phyloP scores from a whole-genome alignment of 2,797 vertebrate genomes.

The Pseudocheirus occidentalis region DNA sequence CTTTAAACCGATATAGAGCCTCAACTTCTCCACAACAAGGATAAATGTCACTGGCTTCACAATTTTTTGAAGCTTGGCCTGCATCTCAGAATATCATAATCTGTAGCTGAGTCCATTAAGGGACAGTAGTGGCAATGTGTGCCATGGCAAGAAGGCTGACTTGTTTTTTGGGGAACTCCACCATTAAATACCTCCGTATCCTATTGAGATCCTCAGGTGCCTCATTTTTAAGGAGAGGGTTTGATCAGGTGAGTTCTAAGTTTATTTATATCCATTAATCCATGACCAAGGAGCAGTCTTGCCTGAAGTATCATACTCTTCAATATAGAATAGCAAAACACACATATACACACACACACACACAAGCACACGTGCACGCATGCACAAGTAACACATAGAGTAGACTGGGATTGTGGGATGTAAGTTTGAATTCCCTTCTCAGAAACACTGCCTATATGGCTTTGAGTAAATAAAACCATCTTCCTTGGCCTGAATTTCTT shows the following conservation, averaged over 20 bases:
- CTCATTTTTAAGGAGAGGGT: too few species aligned
- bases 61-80: neutral
- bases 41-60: neutral
- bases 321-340: neutral
- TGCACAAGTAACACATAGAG: neutral
- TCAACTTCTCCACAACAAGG: constrained; percentile 8
- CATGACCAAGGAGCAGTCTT: neutral
- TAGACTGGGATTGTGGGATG: neutral
- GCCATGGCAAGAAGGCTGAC: neutral
- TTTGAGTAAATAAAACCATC: neutral
- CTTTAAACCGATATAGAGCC: neutral
- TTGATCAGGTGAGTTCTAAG: neutral
- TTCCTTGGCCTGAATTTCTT: neutral
- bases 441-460: neutral
- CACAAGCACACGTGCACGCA: neutral
- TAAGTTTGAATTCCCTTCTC: neutral
- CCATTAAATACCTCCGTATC: neutral
- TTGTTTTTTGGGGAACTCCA: neutral
- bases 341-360: neutral
- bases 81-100: neutral
- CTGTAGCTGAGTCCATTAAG: neutral
- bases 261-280: neutral
- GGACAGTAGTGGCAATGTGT: neutral
- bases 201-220: neutral
- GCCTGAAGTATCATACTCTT: neutral